Conservation (phyloP, 2,113 vertebrate species). For the Empidonax traillii region DNA sequence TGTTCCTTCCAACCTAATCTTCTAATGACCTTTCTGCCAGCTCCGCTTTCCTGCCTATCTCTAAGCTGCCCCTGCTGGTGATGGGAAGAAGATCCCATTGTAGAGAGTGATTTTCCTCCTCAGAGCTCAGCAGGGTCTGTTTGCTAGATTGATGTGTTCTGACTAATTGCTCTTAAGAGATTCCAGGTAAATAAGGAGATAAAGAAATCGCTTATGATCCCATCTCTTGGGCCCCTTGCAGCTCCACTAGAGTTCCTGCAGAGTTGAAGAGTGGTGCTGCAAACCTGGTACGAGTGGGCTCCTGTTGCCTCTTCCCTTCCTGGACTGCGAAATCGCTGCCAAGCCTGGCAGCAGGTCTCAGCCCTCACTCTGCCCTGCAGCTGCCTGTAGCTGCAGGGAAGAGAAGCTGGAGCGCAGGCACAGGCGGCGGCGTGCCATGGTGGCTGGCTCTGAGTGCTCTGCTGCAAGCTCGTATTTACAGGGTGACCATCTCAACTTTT, state of each 20-base stretch:
- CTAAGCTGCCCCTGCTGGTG: background rate
- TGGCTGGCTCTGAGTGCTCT: background rate
- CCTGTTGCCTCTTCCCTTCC: background rate
- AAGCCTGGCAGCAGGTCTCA: slow-evolving; percentile 31
- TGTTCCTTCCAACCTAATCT: slow-evolving; percentile 41
- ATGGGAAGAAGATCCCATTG: background rate
- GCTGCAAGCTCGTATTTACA: background rate
- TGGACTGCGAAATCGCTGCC: background rate
- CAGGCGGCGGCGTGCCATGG: accelerated
- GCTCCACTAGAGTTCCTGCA: background rate
- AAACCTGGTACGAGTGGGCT: background rate
- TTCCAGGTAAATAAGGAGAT: background rate
- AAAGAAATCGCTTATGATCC: background rate
- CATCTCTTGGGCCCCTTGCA: background rate
- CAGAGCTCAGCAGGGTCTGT: background rate
- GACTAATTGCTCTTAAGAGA: background rate
- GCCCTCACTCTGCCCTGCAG: background rate
- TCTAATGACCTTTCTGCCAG: slow-evolving; percentile 38
- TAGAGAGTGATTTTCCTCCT: background rate
- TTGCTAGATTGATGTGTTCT: background rate
- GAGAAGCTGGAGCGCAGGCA: background rate
- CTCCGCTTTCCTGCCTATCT: background rate
- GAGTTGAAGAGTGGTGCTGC: background rate
- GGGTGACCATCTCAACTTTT: background rate
- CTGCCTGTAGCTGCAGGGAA: background rate